Base-by-base conservation (phyloP, 2,888 invertebrate species). In the Leptinotarsa peninsularis region DNA sequence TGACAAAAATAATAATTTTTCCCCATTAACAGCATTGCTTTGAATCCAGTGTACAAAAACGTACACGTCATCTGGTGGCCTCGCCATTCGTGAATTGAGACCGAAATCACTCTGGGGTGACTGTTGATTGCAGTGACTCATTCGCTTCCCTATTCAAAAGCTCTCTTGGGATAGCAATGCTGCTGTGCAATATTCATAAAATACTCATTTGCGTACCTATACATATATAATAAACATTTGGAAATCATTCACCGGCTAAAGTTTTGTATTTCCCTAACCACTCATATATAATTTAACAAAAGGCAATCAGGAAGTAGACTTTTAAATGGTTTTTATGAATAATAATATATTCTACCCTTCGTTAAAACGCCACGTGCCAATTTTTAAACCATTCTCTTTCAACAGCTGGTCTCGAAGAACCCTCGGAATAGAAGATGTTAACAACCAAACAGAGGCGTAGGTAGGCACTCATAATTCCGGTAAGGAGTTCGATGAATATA, bases 361-460 rank as follows among this genome's bases (percentile, higher is more conserved):
- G 10, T 18, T n/a, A 52, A n/a, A 66, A 23, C 14, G 71, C 49
- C 73, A 68, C 73, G 73, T 60, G 73, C 73, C 68, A 56, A 56
- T 56, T 54, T 50, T 66, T 58, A 49, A 49, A n/a, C 58, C 56
- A 21, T 72, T 67, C 43, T 15, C 7, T 23, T 18, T 1, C 52
- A n/a, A 67, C 72, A 72, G 72, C 72, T 72, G 72, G 27, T 17
- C 63, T 63, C 43, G 17, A 63, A 63, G 43, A 63, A 43, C 63
- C 63, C 33, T 63, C n/a, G 0, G 63, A 63, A 43, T 1, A 43
- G n/a, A 33, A 63, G 63, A 63, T 14, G 33, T 63, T 17, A 27
- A 15, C 15, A 1, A 18, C 5, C 2, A 33, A 33, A 33, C 63
- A 63, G 63, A 43, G 63, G 63, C 63, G 63, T 63, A 63, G 17